phyloP scores from a whole-genome alignment of 1,140 invertebrate genomes.

The Caenorhabditis inopinata region DNA sequence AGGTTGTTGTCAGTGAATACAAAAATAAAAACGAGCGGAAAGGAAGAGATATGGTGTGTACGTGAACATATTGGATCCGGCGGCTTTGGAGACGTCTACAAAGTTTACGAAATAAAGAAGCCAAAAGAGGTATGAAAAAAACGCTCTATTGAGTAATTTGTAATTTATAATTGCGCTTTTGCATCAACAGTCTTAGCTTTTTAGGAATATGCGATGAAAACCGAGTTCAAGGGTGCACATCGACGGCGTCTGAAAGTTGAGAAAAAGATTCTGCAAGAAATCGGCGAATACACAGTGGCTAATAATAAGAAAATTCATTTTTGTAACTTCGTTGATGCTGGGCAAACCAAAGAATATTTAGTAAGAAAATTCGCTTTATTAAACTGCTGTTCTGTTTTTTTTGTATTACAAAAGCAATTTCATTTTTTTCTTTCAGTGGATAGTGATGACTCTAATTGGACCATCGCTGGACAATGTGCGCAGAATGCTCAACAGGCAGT shows the following conservation, averaged over 20 bases:
- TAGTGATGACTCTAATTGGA: not conserved
- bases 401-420: too few relatives aligned
- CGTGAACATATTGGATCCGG: not conserved
- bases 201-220: constrained; percentile 16
- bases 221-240: not conserved
- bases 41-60: not conserved
- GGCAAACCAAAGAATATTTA: not conserved
- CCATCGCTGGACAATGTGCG: not conserved
- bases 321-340: not conserved
- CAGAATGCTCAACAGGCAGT: not conserved
- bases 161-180: too few relatives aligned
- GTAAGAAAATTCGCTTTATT: not conserved
- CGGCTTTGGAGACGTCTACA: not conserved
- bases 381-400: too few relatives aligned
- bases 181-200: too few relatives aligned
- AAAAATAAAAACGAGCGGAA: not conserved
- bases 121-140: not conserved
- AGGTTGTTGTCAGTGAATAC: not conserved
- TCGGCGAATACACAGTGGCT: not conserved
- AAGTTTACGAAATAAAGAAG: not conserved
- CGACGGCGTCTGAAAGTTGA: not conserved
- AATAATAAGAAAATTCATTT: not conserved
- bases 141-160: not conserved
- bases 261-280: not conserved
- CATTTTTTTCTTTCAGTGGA: not conserved